These are phyloP conservation scores for Sphaeridia pumilis DNA, from an alignment of 2,888 invertebrate species.

Conservation along the genomic window DNA sequence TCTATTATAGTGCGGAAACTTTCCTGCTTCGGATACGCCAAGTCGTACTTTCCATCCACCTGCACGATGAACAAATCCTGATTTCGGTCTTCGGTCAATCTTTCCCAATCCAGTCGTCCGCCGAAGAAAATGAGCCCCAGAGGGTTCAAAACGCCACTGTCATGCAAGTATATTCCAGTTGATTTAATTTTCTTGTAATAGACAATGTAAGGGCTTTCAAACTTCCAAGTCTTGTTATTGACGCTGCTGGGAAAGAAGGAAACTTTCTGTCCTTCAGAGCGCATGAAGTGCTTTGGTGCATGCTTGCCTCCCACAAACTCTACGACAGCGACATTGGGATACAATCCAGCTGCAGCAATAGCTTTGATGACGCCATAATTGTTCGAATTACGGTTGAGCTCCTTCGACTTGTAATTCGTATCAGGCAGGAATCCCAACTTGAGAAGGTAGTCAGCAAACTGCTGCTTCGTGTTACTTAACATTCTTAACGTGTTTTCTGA, in stretches of 20 bases:
- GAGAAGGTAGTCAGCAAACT: slow-evolving; percentile 60
- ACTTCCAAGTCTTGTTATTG: slow-evolving; percentile 45
- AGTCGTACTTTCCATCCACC: not conserved
- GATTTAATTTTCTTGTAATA: slow-evolving; percentile 65
- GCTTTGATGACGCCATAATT: slow-evolving; percentile 71
- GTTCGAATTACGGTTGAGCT: slow-evolving; percentile 59
- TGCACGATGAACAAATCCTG: slow-evolving; percentile 33
- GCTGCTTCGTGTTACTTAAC: slow-evolving; percentile 63
- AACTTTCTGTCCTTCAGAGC: slow-evolving; percentile 40
- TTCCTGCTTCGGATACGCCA: slow-evolving; percentile 9
- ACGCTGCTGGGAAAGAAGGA: slow-evolving; percentile 70
- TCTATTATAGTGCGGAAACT: slow-evolving; percentile 32
- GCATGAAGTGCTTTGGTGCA: not conserved
- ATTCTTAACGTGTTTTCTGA: slow-evolving; percentile 51
- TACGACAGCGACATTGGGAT: slow-evolving; percentile 66
- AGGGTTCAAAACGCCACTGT: slow-evolving; percentile 68
- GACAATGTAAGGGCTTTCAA: slow-evolving; percentile 57
- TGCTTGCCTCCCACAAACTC: not conserved
- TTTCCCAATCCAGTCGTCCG: slow-evolving; percentile 42
- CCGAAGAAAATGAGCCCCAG: slow-evolving; percentile 77
- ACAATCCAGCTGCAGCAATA: slow-evolving; percentile 73
- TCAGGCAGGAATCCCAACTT: slow-evolving; percentile 62
- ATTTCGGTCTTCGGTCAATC: slow-evolving; percentile 73
- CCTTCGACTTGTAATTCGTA: slow-evolving; percentile 45
- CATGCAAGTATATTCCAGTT: slow-evolving; percentile 55